Evolutionary conservation across 2,888 invertebrate species (phyloP), one percentile per base, ranked within the genome.

Genomic region (Pinctada fucata): DNA sequence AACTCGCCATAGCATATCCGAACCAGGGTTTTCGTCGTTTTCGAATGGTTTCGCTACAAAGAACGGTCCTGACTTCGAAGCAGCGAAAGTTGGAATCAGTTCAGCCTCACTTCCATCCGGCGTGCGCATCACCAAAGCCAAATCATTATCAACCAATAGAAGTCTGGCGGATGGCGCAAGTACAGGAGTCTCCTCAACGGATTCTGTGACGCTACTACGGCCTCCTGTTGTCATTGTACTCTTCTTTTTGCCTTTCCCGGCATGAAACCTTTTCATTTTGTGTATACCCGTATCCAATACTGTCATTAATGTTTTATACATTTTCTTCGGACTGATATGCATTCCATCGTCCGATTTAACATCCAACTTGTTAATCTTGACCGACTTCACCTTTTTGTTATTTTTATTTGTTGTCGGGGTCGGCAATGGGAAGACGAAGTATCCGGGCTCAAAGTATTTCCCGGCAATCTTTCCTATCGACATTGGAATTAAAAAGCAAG

Each of bases 251-350:
- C 66, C 52, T 10, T 16, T 13, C 13, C 66, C n/a, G 31, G 31
- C 31, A 31, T 31, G 31, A 31, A 31, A 31, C 64, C 66, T 50
- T 47, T 75, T 75, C 45, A 79, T 58, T 66, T 83, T 80, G 16
- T 78, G 75, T 1, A 90, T 78, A 1, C 85, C 84, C 66, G 83
- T 81, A 6, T 84, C 83, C 47, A 89, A 78, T 13, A 90, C 80
- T 48, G 83, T 85, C 58, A 85, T 81, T 3, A 88, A 76, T 3
- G 84, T 79, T 63, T 81, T 79, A 72, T 88, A 87, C 5, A 89
- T 82, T 69, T 84, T 84, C 70, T 84, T 82, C 0, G 88, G 83
- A 3, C 89, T 90, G 63, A 90, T 81, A 80, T 88, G 86, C 2
- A 75, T 45, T 10, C 81, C 82, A 64, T 88, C 88, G 5, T 88